Base-by-base conservation (phyloP, 2,797 vertebrate genomes). In the Gambelia wislizenii region DNA sequence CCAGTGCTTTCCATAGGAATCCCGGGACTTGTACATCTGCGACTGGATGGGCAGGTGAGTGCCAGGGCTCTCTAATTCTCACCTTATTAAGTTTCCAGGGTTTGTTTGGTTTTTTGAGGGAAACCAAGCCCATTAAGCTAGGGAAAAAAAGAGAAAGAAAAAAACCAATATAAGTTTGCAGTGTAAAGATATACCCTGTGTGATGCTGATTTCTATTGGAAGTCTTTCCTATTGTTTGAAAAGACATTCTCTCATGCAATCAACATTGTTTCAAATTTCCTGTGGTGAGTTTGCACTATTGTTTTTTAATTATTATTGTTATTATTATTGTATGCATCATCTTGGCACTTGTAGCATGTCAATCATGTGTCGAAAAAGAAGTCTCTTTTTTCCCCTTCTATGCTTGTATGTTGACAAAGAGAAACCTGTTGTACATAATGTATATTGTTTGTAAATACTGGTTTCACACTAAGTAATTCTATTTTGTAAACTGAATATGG, bases 401-500 rank as follows among this genome's bases (percentile, higher is more conserved):
- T 95, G 93, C 94, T 95, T 94, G 84, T 96, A 89, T 92, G 95
- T 97, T 61, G 0, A 92, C 91, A 94, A 95, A 96, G 92, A 96
- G 94, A 94, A 96, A 93, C 86, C 89, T 96, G 25, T 0, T 98
- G 97, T 98, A 98, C 90, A 98, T 97, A 97, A 52, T 98, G 97
- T 98, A 98, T 87, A 97, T 96, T 96, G 94, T 93, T 92, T 98
- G 97, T 97, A 98, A 97, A 98, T 97, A 98, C 88, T 93, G 93
- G 96, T 97, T 98, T 97, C 97, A 96, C 97, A 97, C 96, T 96
- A 97, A 98, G 97, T 97, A 97, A 97, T 96, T 97, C 96, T 98
- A 97, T 98, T 97, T 98, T 98, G 97, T 97, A 97, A 97, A 97
- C 96, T 96, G 94, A 97, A 97, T 97, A 97, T 97, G 97, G 95